Conservation (phyloP, 2,113 vertebrate genomes). For the Aplodontia rufa region DNA sequence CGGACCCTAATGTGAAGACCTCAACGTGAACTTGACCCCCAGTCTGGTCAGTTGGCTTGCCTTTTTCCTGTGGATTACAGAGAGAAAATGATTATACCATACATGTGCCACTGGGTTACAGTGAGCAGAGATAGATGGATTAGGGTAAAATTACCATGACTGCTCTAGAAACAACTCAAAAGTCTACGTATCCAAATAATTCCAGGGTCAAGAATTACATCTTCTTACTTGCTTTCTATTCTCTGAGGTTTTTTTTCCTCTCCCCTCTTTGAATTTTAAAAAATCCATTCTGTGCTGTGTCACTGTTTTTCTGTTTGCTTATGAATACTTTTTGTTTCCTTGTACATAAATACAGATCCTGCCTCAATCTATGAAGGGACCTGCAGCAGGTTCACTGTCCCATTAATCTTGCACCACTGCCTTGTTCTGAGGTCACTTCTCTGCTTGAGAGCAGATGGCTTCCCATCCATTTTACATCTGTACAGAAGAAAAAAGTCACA, state of each 20-base stretch:
- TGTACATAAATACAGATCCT: neutral
- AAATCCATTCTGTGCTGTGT: neutral
- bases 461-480: neutral
- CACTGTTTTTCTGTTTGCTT: neutral
- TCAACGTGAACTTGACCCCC: neutral
- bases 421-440: neutral
- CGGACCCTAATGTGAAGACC: neutral
- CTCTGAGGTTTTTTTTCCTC: neutral
- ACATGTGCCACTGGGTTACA: neutral
- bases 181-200: neutral
- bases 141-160: neutral
- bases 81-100: neutral
- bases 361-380: neutral
- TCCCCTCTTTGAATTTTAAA: neutral
- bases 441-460: slow-evolving; percentile 2
- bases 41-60: neutral
- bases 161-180: neutral
- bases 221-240: neutral
- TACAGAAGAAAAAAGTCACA: neutral
- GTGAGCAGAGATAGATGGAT: neutral
- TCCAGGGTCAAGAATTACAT: neutral
- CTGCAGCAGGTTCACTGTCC: neutral
- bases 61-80: neutral
- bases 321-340: neutral
- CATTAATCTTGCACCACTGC: neutral